phyloP scores from a whole-genome alignment of 1,140 invertebrate species.

The Asobara japonica region DNA sequence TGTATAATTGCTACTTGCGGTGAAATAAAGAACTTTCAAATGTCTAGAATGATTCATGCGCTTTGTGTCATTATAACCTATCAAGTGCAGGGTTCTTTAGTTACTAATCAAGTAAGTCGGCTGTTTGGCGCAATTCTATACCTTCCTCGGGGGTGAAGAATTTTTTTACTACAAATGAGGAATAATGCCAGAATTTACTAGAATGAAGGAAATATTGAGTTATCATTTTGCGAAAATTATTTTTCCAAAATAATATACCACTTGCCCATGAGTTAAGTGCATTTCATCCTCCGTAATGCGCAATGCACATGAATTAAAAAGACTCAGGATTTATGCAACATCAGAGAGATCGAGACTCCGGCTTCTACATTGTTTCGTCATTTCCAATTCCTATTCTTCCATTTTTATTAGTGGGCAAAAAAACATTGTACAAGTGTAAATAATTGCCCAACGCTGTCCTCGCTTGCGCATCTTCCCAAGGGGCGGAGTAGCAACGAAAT shows the following conservation, averaged over 20 bases:
- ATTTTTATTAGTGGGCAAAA: slow-evolving; percentile 3
- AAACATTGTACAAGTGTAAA: slow-evolving; percentile 6
- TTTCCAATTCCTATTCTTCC: slow-evolving; percentile 4
- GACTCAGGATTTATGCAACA: background rate
- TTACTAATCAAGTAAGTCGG: too few species aligned
- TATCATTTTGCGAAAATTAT: too few species aligned
- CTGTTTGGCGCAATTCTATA: too few species aligned
- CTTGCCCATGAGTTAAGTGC: too few species aligned
- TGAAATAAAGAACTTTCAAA: background rate
- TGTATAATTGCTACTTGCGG: background rate
- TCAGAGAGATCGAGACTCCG: background rate
- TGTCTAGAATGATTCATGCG: background rate
- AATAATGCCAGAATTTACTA: too few species aligned
- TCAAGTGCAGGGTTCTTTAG: too few species aligned
- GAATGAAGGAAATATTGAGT: too few species aligned
- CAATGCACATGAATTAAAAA: background rate
- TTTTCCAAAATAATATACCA: too few species aligned
- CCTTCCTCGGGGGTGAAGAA: too few species aligned
- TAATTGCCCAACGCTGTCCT: slow-evolving; percentile 11
- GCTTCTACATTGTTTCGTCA: background rate
- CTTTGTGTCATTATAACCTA: too few species aligned
- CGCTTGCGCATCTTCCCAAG: slow-evolving; percentile 12
- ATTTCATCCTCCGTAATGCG: background rate
- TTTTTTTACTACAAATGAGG: too few species aligned
- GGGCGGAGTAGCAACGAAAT: background rate